Conservation (phyloP, 2,797 vertebrate genomes). For the Poecilia gillii region DNA sequence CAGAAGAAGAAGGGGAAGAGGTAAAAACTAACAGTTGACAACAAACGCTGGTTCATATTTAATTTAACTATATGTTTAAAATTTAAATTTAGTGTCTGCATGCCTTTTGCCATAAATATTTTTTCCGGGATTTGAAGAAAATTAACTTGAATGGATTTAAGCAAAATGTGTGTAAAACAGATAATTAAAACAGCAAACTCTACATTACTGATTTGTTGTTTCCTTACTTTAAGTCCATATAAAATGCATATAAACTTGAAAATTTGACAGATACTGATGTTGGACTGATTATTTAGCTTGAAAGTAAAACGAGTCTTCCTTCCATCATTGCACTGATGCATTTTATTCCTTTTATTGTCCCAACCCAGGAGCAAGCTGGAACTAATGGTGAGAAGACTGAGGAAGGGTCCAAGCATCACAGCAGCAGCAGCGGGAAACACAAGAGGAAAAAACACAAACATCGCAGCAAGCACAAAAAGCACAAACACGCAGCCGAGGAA, state of each 20-base stretch:
- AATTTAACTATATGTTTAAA: background rate
- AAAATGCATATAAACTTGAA: too few species aligned
- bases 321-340: background rate
- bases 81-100: background rate
- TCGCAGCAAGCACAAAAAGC: constrained; percentile 98
- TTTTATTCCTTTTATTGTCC: constrained; percentile 5
- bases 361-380: constrained; percentile 65
- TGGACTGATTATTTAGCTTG: background rate
- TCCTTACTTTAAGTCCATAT: background rate
- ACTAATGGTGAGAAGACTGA: constrained; percentile 80
- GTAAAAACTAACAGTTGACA: constrained; percentile 21
- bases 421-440: constrained; percentile 84
- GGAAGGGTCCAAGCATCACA: constrained; percentile 79
- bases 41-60: background rate
- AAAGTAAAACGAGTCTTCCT: background rate
- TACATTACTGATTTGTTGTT: too few species aligned
- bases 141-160: too few species aligned
- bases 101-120: too few species aligned
- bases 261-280: background rate
- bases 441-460: constrained; percentile 99
- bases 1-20: constrained; percentile 84
- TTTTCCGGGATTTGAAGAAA: background rate
- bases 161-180: too few species aligned
- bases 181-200: too few species aligned
- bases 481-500: constrained; percentile 94